Conservation (phyloP, 2,888 invertebrate genomes). For the Idaea biselata region DNA sequence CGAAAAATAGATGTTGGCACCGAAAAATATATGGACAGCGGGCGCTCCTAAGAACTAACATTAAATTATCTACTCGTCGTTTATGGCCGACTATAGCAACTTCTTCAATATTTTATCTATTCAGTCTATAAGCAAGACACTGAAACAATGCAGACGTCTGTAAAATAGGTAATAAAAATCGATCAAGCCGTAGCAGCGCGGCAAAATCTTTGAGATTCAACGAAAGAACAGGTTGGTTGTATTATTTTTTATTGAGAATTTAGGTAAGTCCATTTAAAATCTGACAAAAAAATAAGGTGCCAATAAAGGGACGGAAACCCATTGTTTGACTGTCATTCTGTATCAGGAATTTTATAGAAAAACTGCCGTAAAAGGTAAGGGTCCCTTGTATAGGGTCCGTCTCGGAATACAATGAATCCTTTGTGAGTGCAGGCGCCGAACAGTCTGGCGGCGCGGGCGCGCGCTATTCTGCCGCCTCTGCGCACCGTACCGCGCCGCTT, state of each 20-base stretch:
- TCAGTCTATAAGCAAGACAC: neutral
- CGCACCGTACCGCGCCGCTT: conserved; percentile 19
- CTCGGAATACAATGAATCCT: conserved; percentile 73
- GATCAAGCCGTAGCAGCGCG: conserved; percentile 30
- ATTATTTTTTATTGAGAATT: conserved; percentile 57
- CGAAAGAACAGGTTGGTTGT: conserved; percentile 64
- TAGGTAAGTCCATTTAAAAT: conserved; percentile 68
- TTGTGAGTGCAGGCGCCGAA: conserved; percentile 77
- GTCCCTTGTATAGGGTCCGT: conserved; percentile 64
- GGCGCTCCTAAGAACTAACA: too few relatives aligned
- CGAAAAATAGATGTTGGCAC: too few relatives aligned
- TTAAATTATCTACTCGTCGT: neutral
- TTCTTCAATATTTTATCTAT: neutral
- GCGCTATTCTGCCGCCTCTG: conserved; percentile 45
- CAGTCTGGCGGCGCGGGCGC: conserved; percentile 63
- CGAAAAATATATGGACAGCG: too few relatives aligned
- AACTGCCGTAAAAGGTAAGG: conserved; percentile 59
- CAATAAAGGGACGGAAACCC: conserved; percentile 80
- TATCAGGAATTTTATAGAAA: conserved; percentile 71
- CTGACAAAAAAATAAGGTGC: conserved; percentile 76
- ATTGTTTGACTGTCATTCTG: conserved; percentile 77
- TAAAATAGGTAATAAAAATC: conserved; percentile 30
- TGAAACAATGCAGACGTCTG: conserved; percentile 19
- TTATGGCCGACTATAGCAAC: neutral
- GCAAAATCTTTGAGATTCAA: conserved; percentile 34